phyloP scores from a whole-genome alignment of 2,888 invertebrate genomes.

The Chalcis sispes region DNA sequence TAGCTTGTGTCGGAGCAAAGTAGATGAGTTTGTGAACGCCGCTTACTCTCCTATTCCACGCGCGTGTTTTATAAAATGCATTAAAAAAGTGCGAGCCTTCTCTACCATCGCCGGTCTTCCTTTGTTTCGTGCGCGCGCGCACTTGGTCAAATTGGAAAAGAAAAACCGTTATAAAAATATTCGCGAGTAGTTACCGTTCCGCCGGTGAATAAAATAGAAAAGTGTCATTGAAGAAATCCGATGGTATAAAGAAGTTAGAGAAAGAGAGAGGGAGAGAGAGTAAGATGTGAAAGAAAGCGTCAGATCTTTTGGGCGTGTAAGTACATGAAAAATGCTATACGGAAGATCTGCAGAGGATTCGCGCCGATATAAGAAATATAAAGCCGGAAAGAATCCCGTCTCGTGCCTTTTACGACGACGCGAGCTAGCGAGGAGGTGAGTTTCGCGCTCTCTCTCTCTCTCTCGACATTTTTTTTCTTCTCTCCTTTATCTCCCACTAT shows the following conservation, averaged over 20 bases:
- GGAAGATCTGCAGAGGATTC: too few relatives aligned
- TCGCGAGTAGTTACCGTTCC: background rate
- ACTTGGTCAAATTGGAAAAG: conserved; percentile 8
- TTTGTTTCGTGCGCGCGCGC: conserved; percentile 49
- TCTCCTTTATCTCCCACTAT: background rate
- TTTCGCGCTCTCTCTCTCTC: background rate
- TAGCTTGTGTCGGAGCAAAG: conserved; percentile 57
- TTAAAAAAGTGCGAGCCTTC: conserved; percentile 35
- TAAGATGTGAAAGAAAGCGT: conserved; percentile 2
- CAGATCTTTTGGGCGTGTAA: background rate
- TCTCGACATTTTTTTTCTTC: background rate
- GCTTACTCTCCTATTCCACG: conserved; percentile 19
- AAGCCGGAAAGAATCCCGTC: conserved; percentile 10
- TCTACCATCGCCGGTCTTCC: conserved; percentile 33
- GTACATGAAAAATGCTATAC: too few relatives aligned
- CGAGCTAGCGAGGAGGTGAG: conserved; percentile 15
- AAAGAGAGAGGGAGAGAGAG: background rate
- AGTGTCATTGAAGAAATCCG: too few relatives aligned
- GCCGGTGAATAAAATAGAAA: too few relatives aligned
- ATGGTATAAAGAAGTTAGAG: background rate
- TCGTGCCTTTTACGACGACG: conserved; percentile 54
- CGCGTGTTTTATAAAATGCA: conserved; percentile 31
- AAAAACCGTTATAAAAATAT: conserved; percentile 47
- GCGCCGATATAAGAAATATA: conserved; percentile 23
- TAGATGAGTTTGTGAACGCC: conserved; percentile 68